phyloP scores from a whole-genome alignment of 2,888 invertebrate genomes.

The Hypsopygia costalis region DNA sequence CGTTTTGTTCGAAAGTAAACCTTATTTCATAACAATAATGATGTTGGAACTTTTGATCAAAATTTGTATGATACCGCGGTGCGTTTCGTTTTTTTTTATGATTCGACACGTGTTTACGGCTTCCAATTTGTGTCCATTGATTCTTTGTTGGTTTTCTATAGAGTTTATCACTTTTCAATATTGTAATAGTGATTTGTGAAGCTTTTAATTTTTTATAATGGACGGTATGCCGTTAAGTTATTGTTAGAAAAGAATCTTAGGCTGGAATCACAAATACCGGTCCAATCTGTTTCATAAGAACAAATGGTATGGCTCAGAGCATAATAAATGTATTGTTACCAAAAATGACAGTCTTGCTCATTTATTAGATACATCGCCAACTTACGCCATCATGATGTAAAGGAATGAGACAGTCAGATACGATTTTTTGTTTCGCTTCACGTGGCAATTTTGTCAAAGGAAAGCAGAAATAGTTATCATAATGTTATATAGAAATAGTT shows the following conservation, averaged over 20 bases:
- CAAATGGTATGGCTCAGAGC: no score
- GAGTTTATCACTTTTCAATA: constrained; percentile 45
- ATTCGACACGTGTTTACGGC: constrained; percentile 65
- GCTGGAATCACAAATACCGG: no score
- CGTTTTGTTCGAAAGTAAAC: constrained; percentile 25
- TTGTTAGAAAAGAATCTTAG: not conserved
- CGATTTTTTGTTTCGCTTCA: no score
- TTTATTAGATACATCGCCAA: no score
- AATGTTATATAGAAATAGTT: no score
- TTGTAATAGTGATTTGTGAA: constrained; percentile 14
- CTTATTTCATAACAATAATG: constrained; percentile 28
- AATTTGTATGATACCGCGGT: constrained; percentile 23
- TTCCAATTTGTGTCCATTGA: constrained; percentile 71
- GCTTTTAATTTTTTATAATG: constrained; percentile 11
- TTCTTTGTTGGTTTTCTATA: constrained; percentile 43
- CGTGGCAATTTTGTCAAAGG: no score
- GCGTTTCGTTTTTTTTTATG: constrained; percentile 46
- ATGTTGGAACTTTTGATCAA: constrained; percentile 15
- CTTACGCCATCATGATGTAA: no score
- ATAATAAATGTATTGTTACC: no score
- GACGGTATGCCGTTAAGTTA: constrained; percentile 12
- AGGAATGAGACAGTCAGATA: no score
- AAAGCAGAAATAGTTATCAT: no score
- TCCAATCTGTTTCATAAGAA: no score
- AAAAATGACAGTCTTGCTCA: no score